Conservation (phyloP, 2,888 invertebrate species). For the Mesorhabditis belari region DNA sequence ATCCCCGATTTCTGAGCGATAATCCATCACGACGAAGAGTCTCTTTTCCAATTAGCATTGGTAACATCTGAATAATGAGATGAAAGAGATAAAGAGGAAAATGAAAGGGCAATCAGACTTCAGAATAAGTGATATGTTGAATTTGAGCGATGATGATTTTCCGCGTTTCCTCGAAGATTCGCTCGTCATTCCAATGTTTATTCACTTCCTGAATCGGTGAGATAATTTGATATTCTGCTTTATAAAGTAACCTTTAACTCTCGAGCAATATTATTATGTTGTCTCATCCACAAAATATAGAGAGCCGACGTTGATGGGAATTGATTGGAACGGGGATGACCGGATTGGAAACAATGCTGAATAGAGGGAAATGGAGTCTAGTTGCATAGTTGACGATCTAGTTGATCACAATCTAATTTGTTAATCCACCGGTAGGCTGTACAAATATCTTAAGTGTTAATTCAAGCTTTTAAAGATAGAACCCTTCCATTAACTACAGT, state of each 20-base stretch:
- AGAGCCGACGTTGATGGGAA: slow-evolving; percentile 26
- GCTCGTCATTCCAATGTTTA: slow-evolving; percentile 50
- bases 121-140: slow-evolving; percentile 58
- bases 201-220: slow-evolving; percentile 30
- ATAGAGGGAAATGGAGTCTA: slow-evolving; percentile 8
- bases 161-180: slow-evolving; percentile 54
- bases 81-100: not conserved
- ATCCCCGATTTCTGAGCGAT: slow-evolving; percentile 60
- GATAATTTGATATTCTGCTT: slow-evolving; percentile 3
- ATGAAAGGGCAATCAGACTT: slow-evolving; percentile 16
- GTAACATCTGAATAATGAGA: slow-evolving; percentile 42
- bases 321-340: slow-evolving; percentile 20
- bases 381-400: too few species aligned
- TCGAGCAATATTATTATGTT: slow-evolving; percentile 47
- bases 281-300: slow-evolving; percentile 49
- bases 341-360: slow-evolving; percentile 33
- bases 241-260: slow-evolving; percentile 19
- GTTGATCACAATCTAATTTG: too few species aligned
- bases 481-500: too few species aligned
- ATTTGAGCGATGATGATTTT: slow-evolving; percentile 58
- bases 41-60: slow-evolving; percentile 44
- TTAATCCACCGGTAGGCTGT: too few species aligned
- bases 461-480: too few species aligned
- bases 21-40: slow-evolving; percentile 28
- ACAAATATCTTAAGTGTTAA: too few species aligned